Evolutionary conservation across 2,888 invertebrate species (phyloP).

Genomic region (Bhutanitis thaidina): DNA sequence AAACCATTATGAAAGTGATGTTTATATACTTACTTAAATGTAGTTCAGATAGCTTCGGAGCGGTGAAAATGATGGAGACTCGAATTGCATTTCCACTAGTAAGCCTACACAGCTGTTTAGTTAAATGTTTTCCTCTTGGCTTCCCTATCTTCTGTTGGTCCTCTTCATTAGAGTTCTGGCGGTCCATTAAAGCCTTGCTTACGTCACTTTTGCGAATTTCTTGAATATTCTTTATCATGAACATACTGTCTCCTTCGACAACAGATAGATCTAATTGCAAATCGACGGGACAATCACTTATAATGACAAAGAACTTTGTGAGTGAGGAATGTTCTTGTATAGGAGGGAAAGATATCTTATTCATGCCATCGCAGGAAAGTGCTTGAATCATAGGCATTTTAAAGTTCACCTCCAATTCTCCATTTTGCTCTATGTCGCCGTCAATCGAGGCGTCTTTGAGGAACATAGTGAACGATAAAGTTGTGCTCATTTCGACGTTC

Average conservation of each 20-base stretch:
- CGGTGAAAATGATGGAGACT: conserved; percentile 53
- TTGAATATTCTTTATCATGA: conserved; percentile 56
- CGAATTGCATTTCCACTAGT: conserved; percentile 60
- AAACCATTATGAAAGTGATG: no score
- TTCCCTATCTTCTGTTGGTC: conserved; percentile 30
- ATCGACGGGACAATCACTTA: conserved; percentile 62
- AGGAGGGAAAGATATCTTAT: conserved; percentile 52
- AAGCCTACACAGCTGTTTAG: conserved; percentile 59
- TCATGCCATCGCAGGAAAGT: conserved; percentile 59
- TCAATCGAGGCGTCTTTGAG: conserved; percentile 60
- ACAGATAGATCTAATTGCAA: conserved; percentile 55
- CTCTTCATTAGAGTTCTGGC: conserved; percentile 42
- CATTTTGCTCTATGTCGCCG: conserved; percentile 47
- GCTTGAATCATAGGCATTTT: conserved; percentile 62
- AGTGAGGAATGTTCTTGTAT: conserved; percentile 44
- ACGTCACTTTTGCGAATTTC: conserved; percentile 63
- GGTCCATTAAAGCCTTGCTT: conserved; percentile 54
- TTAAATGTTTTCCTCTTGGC: conserved; percentile 43
- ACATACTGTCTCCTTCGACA: conserved; percentile 48
- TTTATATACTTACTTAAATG: conserved; percentile 41
- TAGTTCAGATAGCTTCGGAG: conserved; percentile 50
- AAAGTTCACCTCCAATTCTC: conserved; percentile 45
- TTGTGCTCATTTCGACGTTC: conserved; percentile 44
- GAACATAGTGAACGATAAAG: conserved; percentile 44
- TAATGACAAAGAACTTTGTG: conserved; percentile 53